Percentiles rank a stretch among this genome's conserved stretches.
Evolutionary conservation across 2,888 invertebrate genomes (phyloP).

Genomic region (Noctuana brunneofusca): DNA sequence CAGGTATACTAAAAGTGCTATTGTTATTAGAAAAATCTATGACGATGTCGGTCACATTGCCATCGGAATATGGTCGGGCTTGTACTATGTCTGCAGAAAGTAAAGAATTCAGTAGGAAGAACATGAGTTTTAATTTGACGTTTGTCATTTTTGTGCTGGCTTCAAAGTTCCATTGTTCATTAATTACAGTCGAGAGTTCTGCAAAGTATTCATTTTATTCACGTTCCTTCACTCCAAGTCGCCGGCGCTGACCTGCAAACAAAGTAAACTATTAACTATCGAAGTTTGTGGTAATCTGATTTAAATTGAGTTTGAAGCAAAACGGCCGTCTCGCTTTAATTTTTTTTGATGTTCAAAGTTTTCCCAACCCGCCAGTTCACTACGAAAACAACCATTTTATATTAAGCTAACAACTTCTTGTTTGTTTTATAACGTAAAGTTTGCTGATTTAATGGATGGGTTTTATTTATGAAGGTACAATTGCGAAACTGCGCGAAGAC

Average conservation of each 20-base stretch:
- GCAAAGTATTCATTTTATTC: slow-evolving; percentile 43
- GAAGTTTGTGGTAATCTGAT: slow-evolving; percentile 42
- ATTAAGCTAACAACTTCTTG: neutral
- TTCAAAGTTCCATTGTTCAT: slow-evolving; percentile 52
- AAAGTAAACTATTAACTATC: slow-evolving; percentile 48
- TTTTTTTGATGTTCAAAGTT: slow-evolving; percentile 30
- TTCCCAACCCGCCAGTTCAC: slow-evolving; percentile 26
- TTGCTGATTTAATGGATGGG: neutral
- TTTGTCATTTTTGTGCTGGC: slow-evolving; percentile 65
- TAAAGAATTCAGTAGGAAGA: slow-evolving; percentile 67
- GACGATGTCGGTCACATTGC: slow-evolving; percentile 57
- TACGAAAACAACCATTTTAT: slow-evolving; percentile 7
- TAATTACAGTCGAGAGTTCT: slow-evolving; percentile 36
- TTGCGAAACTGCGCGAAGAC: neutral
- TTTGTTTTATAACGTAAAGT: neutral
- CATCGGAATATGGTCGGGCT: slow-evolving; percentile 63
- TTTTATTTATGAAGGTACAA: neutral
- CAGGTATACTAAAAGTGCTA: slow-evolving; percentile 65
- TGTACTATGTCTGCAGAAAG: slow-evolving; percentile 68
- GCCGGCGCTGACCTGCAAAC: slow-evolving; percentile 50
- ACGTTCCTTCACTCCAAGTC: slow-evolving; percentile 15
- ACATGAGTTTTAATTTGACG: slow-evolving; percentile 78
- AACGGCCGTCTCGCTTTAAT: slow-evolving; percentile 23
- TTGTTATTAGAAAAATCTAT: slow-evolving; percentile 58
- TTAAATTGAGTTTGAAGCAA: slow-evolving; percentile 31